These are phyloP conservation scores for Diploscapter pachys DNA, from an alignment of 1,140 invertebrate species.

Conservation along the genomic window DNA sequence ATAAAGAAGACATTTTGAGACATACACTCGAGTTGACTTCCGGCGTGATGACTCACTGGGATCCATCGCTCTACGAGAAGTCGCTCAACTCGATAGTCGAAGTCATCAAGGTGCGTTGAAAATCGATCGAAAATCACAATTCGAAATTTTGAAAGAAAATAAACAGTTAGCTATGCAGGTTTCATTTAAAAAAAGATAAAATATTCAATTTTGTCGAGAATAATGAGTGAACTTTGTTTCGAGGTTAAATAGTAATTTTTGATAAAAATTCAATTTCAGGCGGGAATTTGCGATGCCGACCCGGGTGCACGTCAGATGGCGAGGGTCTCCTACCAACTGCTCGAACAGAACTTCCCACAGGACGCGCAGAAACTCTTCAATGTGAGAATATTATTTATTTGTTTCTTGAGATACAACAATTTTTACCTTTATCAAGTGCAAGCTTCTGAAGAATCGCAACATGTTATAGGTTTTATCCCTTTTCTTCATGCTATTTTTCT, in stretches of 20 bases:
- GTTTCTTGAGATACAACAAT: background rate
- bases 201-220: too few relatives aligned
- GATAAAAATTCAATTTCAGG: background rate
- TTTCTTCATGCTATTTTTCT: background rate
- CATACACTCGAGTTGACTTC: too few relatives aligned
- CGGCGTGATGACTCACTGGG: too few relatives aligned
- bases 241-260: background rate
- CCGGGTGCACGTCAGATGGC: background rate
- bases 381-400: slow-evolving; percentile 1
- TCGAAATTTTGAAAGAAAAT: background rate
- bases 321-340: slow-evolving; percentile 1
- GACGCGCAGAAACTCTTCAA: slow-evolving; percentile 10
- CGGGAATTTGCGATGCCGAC: slow-evolving; percentile 2
- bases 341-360: slow-evolving; percentile 3
- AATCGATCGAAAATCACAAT: too few relatives aligned
- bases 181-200: too few relatives aligned
- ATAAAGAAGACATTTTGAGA: too few relatives aligned
- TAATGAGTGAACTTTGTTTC: too few relatives aligned
- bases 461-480: background rate
- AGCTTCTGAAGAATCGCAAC: too few relatives aligned
- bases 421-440: too few relatives aligned
- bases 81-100: too few relatives aligned
- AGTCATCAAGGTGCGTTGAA: background rate
- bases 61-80: too few relatives aligned
- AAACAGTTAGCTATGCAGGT: too few relatives aligned